Conservation (phyloP, 2,888 invertebrate genomes). For the Acanthosepion esculentum region DNA sequence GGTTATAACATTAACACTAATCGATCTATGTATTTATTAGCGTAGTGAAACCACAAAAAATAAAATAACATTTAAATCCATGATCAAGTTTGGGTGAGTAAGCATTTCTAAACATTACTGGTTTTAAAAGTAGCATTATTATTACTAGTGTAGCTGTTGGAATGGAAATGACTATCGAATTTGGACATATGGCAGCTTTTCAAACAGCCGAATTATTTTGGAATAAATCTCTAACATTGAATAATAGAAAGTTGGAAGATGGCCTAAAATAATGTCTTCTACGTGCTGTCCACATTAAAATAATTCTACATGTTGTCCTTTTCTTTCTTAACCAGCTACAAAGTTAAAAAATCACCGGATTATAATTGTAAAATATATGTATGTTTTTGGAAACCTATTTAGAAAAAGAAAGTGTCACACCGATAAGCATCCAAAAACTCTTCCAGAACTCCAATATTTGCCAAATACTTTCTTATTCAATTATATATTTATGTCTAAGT, state of each 20-base stretch:
- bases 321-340: neutral
- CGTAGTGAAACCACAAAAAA: no score
- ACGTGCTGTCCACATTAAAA: neutral
- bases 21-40: no score
- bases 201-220: neutral
- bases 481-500: no score
- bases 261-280: neutral
- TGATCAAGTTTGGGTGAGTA: no score
- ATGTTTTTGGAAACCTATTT: neutral
- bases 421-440: neutral
- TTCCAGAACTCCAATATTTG: neutral
- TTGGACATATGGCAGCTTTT: neutral
- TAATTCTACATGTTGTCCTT: neutral
- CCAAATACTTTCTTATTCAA: no score
- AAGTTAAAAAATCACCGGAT: neutral
- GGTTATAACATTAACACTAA: no score
- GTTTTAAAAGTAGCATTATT: neutral
- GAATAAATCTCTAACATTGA: neutral
- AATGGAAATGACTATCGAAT: neutral
- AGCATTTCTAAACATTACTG: no score
- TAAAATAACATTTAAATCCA: no score
- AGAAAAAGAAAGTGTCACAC: neutral
- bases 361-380: constrained; percentile 22
- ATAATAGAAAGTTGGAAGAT: neutral
- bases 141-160: neutral